These are phyloP conservation scores for Drosophila asahinai DNA, from an alignment of 1,140 invertebrate genomes.

Conservation along the genomic window DNA sequence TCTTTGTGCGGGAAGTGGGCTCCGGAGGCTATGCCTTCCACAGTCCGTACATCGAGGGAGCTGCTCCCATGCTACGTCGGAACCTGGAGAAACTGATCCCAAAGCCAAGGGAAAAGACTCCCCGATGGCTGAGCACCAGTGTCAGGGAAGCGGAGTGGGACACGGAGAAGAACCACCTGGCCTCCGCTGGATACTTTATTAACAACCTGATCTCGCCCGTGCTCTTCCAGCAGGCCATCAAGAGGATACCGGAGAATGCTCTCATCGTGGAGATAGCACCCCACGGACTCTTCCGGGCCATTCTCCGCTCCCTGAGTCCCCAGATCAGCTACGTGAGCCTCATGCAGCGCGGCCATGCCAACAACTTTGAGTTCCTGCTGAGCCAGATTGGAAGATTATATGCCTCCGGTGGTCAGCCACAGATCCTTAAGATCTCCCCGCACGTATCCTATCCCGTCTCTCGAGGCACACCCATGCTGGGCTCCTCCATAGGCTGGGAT, in stretches of 20 bases:
- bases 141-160: conserved; percentile 93
- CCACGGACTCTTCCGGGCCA: conserved; percentile 94
- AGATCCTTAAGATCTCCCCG: conserved; percentile 90
- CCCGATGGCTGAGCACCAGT: conserved; percentile 96
- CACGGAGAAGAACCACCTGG: conserved; percentile 90
- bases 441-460: conserved; percentile 93
- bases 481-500: conserved; percentile 95
- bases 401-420: conserved; percentile 91
- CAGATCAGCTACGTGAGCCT: conserved; percentile 90
- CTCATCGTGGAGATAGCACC: conserved; percentile 97
- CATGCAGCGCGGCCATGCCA: conserved; percentile 89
- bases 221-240: conserved; percentile 92
- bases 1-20: conserved; percentile 95
- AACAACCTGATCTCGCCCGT: conserved; percentile 97
- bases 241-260: conserved; percentile 94
- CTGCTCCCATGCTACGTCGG: conserved; percentile 91
- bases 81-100: conserved; percentile 92
- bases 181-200: conserved; percentile 97
- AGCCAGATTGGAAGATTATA: conserved; percentile 93
- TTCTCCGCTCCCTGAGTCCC: conserved; percentile 91
- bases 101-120: conserved; percentile 90
- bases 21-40: conserved; percentile 97
- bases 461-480: conserved; percentile 94
- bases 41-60: conserved; percentile 94
- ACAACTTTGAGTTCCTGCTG: conserved; percentile 90